A percentile compares a stretch with the other conserved stretches of the same genome.
Conservation (phyloP, 1,140 invertebrate genomes). For the Leptinotarsa texana region DNA sequence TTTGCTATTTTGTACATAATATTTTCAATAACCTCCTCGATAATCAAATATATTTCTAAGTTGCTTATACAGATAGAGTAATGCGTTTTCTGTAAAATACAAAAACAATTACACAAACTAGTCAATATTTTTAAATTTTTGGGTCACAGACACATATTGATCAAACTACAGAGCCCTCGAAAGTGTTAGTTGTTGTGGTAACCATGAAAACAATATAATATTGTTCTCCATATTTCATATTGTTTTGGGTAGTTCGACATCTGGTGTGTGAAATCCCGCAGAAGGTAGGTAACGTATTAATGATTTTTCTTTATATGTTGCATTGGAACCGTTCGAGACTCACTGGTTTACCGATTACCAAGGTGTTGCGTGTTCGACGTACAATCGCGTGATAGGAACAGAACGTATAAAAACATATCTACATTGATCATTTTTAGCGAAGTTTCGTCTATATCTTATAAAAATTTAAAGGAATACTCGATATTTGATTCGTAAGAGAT, state of each 20-base stretch:
- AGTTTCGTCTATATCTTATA: neutral
- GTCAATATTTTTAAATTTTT: too few relatives aligned
- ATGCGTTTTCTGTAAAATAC: too few relatives aligned
- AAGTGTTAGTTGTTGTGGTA: neutral
- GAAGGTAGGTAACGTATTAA: neutral
- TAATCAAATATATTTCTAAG: too few relatives aligned
- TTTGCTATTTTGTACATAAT: too few relatives aligned
- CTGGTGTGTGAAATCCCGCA: neutral
- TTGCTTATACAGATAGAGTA: too few relatives aligned
- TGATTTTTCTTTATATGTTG: constrained; percentile 2
- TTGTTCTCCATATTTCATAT: neutral
- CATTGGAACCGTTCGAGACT: neutral
- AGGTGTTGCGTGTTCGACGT: neutral
- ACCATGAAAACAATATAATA: neutral
- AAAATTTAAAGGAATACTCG: neutral
- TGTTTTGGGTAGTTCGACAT: neutral
- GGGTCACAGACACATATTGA: neutral
- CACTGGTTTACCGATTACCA: neutral
- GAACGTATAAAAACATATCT: neutral
- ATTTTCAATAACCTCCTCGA: too few relatives aligned
- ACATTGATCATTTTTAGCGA: neutral
- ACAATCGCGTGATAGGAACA: neutral
- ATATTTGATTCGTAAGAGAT: neutral
- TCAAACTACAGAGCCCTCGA: neutral
- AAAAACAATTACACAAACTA: too few relatives aligned